Evolutionary conservation across 2,888 invertebrate species (phyloP), one percentile per base, ranked within the genome.

Genomic region (Meliscaeva auricollis): DNA sequence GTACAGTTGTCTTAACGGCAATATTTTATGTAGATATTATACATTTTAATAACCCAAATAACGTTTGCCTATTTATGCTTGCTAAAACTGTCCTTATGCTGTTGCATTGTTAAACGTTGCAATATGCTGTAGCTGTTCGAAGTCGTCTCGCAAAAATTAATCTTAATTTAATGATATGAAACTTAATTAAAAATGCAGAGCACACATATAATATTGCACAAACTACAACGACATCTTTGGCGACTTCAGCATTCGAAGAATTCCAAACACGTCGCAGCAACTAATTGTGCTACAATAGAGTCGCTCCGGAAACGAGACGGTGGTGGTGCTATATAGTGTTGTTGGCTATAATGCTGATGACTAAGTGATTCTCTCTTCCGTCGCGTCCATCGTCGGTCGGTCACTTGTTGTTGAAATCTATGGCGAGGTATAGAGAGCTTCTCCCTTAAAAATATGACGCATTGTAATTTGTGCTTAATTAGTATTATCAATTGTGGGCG

Each of bases 401-500:
- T 64, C 78, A 83, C 56, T 78, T 68, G 32, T 66, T 64, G 62
- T 20, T 20, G 3, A 56, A 54, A 15, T 30, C 56, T 17, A 35
- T 35, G 11, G 9, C 11, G 17, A 52, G 4, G 46, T 52, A 26
- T 44, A n/a, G 26, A 70, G 26, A 13, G 41, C 69, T 73, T 78
- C 69, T 74, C 83, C 78, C 74, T 69, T 73, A 15, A 44, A 54
- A 62, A 38, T 11, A 77, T 83, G 83, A 83, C 83, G 73, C 78
- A 83, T 78, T 46, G 74, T 74, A 83, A 74, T 72, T 48, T 74
- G 73, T 41, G 32, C 56, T 78, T 66, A 78, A 83, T 83, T 78
- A 83, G 64, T 73, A 41, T 52, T 83, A 83, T 83, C 78, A 83
- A 83, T 78, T 83, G 83, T 83, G 78, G 83, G 83, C 83, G 83